phyloP scores from a whole-genome alignment of 1,140 invertebrate species.

The Caenorhabditis tropicalis region DNA sequence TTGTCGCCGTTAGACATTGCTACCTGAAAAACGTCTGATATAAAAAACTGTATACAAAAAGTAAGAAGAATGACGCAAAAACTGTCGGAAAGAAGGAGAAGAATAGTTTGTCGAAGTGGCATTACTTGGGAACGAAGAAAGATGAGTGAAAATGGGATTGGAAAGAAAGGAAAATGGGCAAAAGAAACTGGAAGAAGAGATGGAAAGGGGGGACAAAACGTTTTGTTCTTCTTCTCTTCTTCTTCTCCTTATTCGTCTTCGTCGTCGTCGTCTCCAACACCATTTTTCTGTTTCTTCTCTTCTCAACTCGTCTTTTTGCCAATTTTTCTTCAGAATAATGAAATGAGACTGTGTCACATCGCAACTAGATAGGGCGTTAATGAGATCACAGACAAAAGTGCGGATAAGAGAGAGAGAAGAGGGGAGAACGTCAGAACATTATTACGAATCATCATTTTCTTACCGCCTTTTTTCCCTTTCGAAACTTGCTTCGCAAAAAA shows the following conservation, averaged over 20 bases:
- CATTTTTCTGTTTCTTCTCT: slow-evolving; percentile 24
- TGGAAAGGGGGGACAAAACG: slow-evolving; percentile 7
- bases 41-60: too few relatives aligned
- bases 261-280: neutral
- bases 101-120: neutral
- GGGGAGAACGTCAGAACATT: neutral
- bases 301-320: slow-evolving; percentile 35
- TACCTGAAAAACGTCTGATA: neutral
- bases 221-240: slow-evolving; percentile 13
- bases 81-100: neutral
- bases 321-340: slow-evolving; percentile 37
- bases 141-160: slow-evolving; percentile 27
- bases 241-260: neutral
- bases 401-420: neutral
- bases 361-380: neutral
- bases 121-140: slow-evolving; percentile 1
- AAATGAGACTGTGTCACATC: neutral
- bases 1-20: neutral
- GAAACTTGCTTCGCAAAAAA: too few relatives aligned
- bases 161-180: neutral
- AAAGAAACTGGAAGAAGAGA: slow-evolving; percentile 18
- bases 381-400: slow-evolving; percentile 16
- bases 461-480: too few relatives aligned
- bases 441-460: too few relatives aligned
- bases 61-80: too few relatives aligned